Base-by-base conservation (phyloP, 2,888 invertebrate genomes). In the Aphrophora alni region DNA sequence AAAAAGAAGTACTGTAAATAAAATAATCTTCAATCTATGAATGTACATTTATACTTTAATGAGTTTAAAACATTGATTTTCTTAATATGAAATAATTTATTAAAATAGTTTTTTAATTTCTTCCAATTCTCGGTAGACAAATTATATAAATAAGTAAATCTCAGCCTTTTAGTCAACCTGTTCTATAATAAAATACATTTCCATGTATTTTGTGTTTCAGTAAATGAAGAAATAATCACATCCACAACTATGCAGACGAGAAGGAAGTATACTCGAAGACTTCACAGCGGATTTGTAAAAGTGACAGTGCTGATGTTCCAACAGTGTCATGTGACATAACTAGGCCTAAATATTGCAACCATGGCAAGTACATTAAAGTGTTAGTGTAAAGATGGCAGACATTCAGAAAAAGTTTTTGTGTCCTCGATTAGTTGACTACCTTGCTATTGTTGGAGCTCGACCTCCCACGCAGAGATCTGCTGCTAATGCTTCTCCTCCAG, bases 371-470 rank as follows among this genome's bases (percentile, higher is more conserved):
- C 59, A 59, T 59, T 59, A n/a, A 3, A 21, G 59, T 59, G 59
- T 70, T 25, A 70, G 77, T 75, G 71, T 75, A 68, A 81, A 38
- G 17, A 82, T 82, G 82, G 80, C 81, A 75, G 93, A 93, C 87
- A 90, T 91, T 85, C 95, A 95, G 88, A 93, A 94, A 88, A 94
- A 95, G 88, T 94, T 93, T 87, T 89, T 96, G 86, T 96, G 96
- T 88, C 96, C 96, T 87, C 93, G 96, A 85, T 90, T 96, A 87
- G 95, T 96, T 90, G 99, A 99, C 92, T 99, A 99, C 90, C 91
- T 99, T 88, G 96, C 98, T 86, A 96, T 99, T 87, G 98, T 98
- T 86, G 99, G 99, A 86, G 96, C 96, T 38, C 92, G 95, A 84
- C 95, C 96, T 85, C 91, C 91, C 80, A 90, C 91, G 80, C 90